Percentiles rank a stretch among this genome's conserved stretches.
Conservation (phyloP, 1,140 invertebrate genomes). For the Cydia amplana region DNA sequence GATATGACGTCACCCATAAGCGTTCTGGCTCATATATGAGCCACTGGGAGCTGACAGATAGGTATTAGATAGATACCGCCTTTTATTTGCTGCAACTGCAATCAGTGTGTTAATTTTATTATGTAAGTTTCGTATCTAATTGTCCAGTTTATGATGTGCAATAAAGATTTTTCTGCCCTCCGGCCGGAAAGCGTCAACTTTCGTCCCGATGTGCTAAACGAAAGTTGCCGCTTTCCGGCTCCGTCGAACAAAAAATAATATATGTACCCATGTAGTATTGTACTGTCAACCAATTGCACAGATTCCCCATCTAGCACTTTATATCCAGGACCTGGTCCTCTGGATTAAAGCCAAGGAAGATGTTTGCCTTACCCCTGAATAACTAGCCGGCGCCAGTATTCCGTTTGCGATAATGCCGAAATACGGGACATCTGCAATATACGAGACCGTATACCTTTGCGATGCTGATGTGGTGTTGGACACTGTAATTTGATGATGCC, state of each 20-base stretch:
- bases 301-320: constrained; percentile 39
- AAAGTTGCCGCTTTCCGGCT: no score
- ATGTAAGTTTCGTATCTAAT: no score
- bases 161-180: no score
- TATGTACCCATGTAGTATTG: neutral
- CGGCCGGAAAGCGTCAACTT: no score
- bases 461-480: neutral
- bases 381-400: constrained; percentile 58
- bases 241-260: neutral
- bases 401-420: constrained; percentile 58
- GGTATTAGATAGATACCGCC: no score
- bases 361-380: constrained; percentile 72
- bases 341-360: constrained; percentile 75
- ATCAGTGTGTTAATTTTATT: no score
- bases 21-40: no score
- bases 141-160: no score
- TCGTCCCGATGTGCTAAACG: no score
- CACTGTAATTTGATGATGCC: neutral
- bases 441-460: neutral
- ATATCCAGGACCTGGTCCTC: constrained; percentile 48
- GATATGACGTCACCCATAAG: no score
- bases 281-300: neutral
- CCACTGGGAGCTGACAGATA: no score
- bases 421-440: constrained; percentile 51
- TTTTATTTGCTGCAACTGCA: no score